These are phyloP conservation scores for Euplagia quadripunctaria DNA, from an alignment of 2,888 invertebrate species.

Conservation along the genomic window DNA sequence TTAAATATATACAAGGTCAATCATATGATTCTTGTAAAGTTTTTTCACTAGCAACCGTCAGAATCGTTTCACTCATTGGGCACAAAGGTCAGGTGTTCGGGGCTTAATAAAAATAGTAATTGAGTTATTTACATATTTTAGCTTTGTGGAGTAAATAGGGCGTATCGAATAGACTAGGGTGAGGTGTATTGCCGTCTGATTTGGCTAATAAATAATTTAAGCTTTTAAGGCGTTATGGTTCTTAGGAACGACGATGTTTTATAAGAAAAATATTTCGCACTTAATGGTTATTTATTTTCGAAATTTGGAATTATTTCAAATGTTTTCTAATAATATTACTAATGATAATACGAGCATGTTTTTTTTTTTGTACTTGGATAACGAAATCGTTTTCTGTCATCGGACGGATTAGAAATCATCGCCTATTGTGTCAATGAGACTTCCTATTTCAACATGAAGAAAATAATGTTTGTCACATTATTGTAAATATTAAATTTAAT, in stretches of 20 bases:
- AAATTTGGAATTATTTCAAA: too few species aligned
- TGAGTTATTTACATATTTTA: conserved; percentile 10
- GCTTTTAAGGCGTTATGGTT: neutral
- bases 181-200: neutral
- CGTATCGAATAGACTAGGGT: neutral
- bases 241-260: neutral
- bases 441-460: too few species aligned
- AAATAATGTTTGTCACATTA: too few species aligned
- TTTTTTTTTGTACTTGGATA: too few species aligned
- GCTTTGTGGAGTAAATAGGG: neutral
- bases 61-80: conserved; percentile 4
- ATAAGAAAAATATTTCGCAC: neutral
- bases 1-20: neutral
- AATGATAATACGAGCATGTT: too few species aligned
- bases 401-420: too few species aligned
- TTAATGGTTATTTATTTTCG: too few species aligned
- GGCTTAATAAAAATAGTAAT: neutral
- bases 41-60: neutral
- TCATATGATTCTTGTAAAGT: neutral
- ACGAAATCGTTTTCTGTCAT: too few species aligned
- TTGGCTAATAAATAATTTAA: conserved; percentile 1
- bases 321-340: too few species aligned
- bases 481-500: too few species aligned
- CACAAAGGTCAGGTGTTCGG: conserved; percentile 7
- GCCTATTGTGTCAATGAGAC: too few species aligned